Base-by-base conservation (phyloP, 2,888 invertebrate species). In the Megalurothrips usitatus region DNA sequence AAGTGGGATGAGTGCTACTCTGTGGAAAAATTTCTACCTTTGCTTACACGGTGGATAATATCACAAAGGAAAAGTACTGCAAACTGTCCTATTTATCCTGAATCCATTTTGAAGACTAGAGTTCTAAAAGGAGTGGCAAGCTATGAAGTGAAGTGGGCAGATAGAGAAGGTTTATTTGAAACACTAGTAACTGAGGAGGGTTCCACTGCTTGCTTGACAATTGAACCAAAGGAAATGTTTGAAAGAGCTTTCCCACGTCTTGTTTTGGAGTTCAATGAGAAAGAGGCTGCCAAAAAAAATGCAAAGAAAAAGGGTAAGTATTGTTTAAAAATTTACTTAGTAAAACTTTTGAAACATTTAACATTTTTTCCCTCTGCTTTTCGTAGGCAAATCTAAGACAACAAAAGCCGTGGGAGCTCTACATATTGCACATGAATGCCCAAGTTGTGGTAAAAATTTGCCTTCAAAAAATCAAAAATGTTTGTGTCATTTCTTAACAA, bases 21-120 rank as follows among this genome's bases (percentile, higher is more conserved):
- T 68, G 92, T 94, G 83, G 92, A 93, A 84, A 95, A 95, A 86
- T 92, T 94, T 84, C 88, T 95, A 82, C 94, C 94, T 0, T 86
- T 96, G 78, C 86, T 93, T 34, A 94, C 94, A 0, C 90, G 94
- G 84, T 95, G 94, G 94, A 94, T 94, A 85, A 87, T 93, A 47
- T 86, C 90, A 82, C 88, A 90, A 87, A 84, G 82, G 48, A 78
- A 34, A 47, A 83, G 82, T 79, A 81, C 79, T 79, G 47, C 52
- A 34, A 80, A 82, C 48, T 82, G 81, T 23, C 81, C 81, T 82
- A 85, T 91, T n/a, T 83, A 86, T 79, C 91, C 91, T 0, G 86
- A 88, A 34, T 85, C 85, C 82, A 91, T 93, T 79, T 88, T 90
- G 23, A 92, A 92, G 85, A 89, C 89, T 82, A 86, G 90, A 82